Percentiles rank a stretch among this genome's conserved stretches.
Evolutionary conservation across 2,888 invertebrate species (phyloP).

Genomic region (Aplocera efformata): DNA sequence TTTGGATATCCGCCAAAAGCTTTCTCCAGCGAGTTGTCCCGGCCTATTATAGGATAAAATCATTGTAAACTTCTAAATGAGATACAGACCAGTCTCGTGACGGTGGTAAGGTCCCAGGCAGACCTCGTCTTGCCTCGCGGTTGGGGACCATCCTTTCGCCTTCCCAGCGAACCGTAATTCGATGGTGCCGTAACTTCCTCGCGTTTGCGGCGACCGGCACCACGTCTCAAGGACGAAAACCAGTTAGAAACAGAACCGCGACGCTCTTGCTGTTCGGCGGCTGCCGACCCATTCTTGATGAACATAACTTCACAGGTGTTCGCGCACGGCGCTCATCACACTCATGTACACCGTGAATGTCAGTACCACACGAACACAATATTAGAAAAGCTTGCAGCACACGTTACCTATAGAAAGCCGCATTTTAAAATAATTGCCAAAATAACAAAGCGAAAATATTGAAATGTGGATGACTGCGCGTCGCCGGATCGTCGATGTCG

Average conservation of each 20-base stretch:
- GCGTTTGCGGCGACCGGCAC: slow-evolving; percentile 69
- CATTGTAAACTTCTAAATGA: slow-evolving; percentile 30
- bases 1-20: slow-evolving; percentile 69
- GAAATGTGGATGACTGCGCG: slow-evolving; percentile 62
- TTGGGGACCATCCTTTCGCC: slow-evolving; percentile 69
- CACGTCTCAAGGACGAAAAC: slow-evolving; percentile 89
- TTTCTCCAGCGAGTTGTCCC: slow-evolving; percentile 55
- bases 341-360: slow-evolving; percentile 41
- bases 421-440: slow-evolving; percentile 48
- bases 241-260: slow-evolving; percentile 87
- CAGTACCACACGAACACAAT: slow-evolving; percentile 45
- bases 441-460: slow-evolving; percentile 65
- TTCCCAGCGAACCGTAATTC: slow-evolving; percentile 76
- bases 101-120: slow-evolving; percentile 82
- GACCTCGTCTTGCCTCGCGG: slow-evolving; percentile 75
- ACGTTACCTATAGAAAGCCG: slow-evolving; percentile 61
- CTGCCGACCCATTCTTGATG: slow-evolving; percentile 71
- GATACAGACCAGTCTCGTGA: slow-evolving; percentile 80
- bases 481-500: slow-evolving; percentile 41
- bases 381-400: slow-evolving; percentile 59
- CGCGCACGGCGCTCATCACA: slow-evolving; percentile 67
- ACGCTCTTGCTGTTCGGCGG: slow-evolving; percentile 78
- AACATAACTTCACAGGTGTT: slow-evolving; percentile 72
- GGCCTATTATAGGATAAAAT: slow-evolving; percentile 26
- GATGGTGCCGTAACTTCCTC: slow-evolving; percentile 61